Evolutionary conservation across 2,888 invertebrate species (phyloP).

Genomic region (Drosophila dives): DNA sequence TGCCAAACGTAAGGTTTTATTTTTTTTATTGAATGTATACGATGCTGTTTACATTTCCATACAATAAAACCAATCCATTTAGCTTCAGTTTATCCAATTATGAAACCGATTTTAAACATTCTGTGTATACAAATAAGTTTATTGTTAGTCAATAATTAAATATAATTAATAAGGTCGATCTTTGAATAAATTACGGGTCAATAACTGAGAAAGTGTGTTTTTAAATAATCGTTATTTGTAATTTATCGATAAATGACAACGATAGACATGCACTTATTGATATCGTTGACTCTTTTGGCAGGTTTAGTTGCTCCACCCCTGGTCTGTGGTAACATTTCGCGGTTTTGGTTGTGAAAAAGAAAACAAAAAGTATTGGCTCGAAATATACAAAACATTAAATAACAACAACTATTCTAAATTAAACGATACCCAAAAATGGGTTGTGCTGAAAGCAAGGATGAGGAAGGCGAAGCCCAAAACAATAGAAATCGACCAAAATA

Average conservation of each 20-base stretch:
- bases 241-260: slow-evolving; percentile 18
- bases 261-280: slow-evolving; percentile 23
- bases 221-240: slow-evolving; percentile 8
- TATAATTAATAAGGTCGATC: slow-evolving; percentile 24
- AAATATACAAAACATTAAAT: slow-evolving; percentile 27
- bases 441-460: slow-evolving; percentile 88
- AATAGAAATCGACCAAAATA: slow-evolving; percentile 86
- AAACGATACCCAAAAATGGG: slow-evolving; percentile 86
- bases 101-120: slow-evolving; percentile 7
- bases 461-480: slow-evolving; percentile 75
- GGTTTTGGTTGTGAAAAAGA: slow-evolving; percentile 60
- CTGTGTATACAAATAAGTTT: slow-evolving; percentile 36
- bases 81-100: slow-evolving; percentile 28
- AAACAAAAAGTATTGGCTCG: slow-evolving; percentile 36
- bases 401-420: slow-evolving; percentile 2
- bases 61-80: slow-evolving; percentile 14
- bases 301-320: slow-evolving; percentile 28
- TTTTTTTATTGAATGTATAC: slow-evolving; percentile 51
- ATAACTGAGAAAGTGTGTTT: slow-evolving; percentile 9
- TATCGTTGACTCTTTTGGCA: neutral
- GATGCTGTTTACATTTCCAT: slow-evolving; percentile 26
- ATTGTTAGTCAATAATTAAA: slow-evolving; percentile 46
- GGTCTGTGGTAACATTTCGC: slow-evolving; percentile 41
- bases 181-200: slow-evolving; percentile 40
- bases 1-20: slow-evolving; percentile 56